Conservation (phyloP, 2,113 vertebrate genomes). For the Cavia porcellus region DNA sequence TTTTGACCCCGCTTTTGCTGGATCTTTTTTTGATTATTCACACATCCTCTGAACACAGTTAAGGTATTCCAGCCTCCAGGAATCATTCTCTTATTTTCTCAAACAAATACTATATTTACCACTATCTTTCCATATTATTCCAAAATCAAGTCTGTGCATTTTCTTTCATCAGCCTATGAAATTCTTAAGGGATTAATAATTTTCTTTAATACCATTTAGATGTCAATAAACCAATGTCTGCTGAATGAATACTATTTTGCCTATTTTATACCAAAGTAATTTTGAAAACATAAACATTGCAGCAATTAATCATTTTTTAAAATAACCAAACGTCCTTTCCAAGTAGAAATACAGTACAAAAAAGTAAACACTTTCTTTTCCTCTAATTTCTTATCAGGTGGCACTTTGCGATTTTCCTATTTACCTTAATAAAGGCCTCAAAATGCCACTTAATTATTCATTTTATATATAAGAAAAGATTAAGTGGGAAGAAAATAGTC, state of each 20-base stretch:
- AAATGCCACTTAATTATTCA: not conserved
- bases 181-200: not conserved
- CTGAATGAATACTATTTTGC: constrained; percentile 19
- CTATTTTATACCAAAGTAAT: not conserved
- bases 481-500: constrained; percentile 39
- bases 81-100: not conserved
- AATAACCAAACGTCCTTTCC: constrained; percentile 48
- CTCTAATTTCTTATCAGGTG: constrained; percentile 20
- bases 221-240: not conserved
- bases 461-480: constrained; percentile 4
- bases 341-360: constrained; percentile 27
- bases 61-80: not conserved
- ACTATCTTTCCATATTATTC: not conserved
- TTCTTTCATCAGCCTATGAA: not conserved
- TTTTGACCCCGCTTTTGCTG: not conserved
- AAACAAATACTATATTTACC: not conserved
- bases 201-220: constrained; percentile 17
- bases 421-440: constrained; percentile 22
- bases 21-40: not conserved
- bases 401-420: constrained; percentile 42
- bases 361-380: not conserved
- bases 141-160: not conserved
- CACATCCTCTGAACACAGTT: constrained; percentile 1
- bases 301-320: constrained; percentile 51
- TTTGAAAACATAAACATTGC: constrained; percentile 40